These are phyloP conservation scores for Pseudococcus jackbeardsleyi DNA, from an alignment of 2,888 invertebrate species.

Conservation along the genomic window DNA sequence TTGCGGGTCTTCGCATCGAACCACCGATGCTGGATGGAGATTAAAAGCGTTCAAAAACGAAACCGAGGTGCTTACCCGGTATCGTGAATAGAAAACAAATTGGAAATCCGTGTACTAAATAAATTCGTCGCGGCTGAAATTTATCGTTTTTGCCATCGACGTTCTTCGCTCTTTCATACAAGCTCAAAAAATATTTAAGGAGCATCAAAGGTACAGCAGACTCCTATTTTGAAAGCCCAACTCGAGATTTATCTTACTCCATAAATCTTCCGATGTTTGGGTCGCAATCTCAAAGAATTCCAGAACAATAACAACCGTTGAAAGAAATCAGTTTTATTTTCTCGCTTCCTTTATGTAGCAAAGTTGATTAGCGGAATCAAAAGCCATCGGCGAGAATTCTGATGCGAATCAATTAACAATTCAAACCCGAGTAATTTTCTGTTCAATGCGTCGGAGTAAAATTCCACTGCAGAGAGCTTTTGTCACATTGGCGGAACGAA, in stretches of 20 bases:
- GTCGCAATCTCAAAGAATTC: too few species aligned
- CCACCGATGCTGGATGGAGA: neutral
- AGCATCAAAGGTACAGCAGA: neutral
- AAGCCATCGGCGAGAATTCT: too few species aligned
- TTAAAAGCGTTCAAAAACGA: constrained; percentile 5
- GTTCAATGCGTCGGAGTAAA: neutral
- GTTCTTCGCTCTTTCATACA: neutral
- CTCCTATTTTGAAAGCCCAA: neutral
- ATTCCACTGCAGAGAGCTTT: neutral
- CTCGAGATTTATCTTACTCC: neutral
- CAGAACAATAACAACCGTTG: too few species aligned
- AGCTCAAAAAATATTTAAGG: neutral
- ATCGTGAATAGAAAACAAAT: constrained; percentile 38
- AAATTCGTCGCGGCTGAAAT: constrained; percentile 14
- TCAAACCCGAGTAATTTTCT: neutral
- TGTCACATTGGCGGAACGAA: neutral
- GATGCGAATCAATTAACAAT: too few species aligned
- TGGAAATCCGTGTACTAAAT: constrained; percentile 20
- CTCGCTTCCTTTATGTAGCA: too few species aligned
- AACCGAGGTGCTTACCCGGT: neutral
- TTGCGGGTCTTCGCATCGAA: neutral
- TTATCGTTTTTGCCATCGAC: neutral
- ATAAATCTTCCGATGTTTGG: too few species aligned
- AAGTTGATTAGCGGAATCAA: too few species aligned
- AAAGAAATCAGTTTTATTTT: too few species aligned